phyloP scores from a whole-genome alignment of 37 sponge, comb jelly and placozoan genomes.

The Cliona cf. orientalis region DNA sequence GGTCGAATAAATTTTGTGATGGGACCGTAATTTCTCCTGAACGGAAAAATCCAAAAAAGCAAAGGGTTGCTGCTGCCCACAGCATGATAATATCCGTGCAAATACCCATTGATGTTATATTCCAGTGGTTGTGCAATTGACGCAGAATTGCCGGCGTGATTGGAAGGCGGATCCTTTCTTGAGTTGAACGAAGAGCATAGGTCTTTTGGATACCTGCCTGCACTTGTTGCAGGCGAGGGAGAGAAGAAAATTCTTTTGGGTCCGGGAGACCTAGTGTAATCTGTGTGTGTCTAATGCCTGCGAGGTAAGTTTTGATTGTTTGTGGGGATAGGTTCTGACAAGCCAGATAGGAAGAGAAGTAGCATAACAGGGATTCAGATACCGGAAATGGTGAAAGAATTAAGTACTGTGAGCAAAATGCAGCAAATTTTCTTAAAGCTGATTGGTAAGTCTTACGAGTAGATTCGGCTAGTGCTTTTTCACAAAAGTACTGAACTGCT shows the following conservation, averaged over 20 bases:
- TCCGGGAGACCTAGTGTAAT: slow-evolving; percentile 34
- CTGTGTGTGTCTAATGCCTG: slow-evolving; percentile 40
- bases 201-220: slow-evolving; percentile 34
- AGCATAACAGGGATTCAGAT: slow-evolving; percentile 46
- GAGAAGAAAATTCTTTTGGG: slow-evolving; percentile 34
- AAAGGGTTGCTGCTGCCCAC: slow-evolving; percentile 47
- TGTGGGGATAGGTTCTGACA: slow-evolving; percentile 20
- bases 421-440: slow-evolving; percentile 16
- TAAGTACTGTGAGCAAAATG: slow-evolving; percentile 32
- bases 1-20: slow-evolving; percentile 1
- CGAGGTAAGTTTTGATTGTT: slow-evolving; percentile 52
- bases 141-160: slow-evolving; percentile 32
- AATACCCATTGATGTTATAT: not conserved
- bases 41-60: slow-evolving; percentile 62
- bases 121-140: slow-evolving; percentile 1
- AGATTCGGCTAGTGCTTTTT: slow-evolving; percentile 42
- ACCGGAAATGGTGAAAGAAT: slow-evolving; percentile 38
- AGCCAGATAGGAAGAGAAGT: slow-evolving; percentile 51
- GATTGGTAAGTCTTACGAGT: slow-evolving; percentile 43
- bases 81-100: slow-evolving; percentile 20
- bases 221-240: slow-evolving; percentile 37
- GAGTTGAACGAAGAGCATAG: not conserved
- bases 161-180: slow-evolving; percentile 21
- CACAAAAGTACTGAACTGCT: slow-evolving; percentile 34
- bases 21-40: slow-evolving; percentile 31